phyloP scores from a whole-genome alignment of 2,888 invertebrate species.

The Taenaris catops region DNA sequence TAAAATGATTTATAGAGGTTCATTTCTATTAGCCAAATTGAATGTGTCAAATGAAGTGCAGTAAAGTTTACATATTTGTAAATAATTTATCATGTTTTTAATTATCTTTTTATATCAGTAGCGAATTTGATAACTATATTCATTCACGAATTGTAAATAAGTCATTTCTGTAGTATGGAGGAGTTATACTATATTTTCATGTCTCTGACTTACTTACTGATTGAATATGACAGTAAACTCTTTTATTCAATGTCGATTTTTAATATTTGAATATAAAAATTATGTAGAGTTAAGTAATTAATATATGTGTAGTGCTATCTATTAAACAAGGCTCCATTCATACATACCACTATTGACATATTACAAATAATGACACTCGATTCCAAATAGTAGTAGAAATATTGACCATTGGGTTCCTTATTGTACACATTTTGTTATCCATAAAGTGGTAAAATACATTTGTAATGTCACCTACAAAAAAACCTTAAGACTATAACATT shows the following conservation, averaged over 20 bases:
- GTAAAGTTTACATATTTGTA: conserved; percentile 16
- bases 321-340: conserved; percentile 1
- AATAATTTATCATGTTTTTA: conserved; percentile 16
- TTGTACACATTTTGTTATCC: no score
- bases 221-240: conserved; percentile 13
- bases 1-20: conserved; percentile 20
- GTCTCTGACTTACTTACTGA: conserved; percentile 5
- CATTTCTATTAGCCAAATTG: conserved; percentile 15
- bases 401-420: no score
- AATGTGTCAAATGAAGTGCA: conserved; percentile 11
- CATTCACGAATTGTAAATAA: conserved; percentile 17
- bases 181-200: conserved; percentile 7
- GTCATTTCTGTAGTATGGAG: conserved; percentile 12
- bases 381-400: no score
- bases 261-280: conserved; percentile 13
- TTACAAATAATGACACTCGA: no score
- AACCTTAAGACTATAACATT: no score
- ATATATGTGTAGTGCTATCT: conserved; percentile 12
- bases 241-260: conserved; percentile 14
- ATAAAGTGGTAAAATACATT: no score
- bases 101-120: conserved; percentile 19
- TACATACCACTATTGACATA: neutral
- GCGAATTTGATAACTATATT: conserved; percentile 19
- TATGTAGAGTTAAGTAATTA: conserved; percentile 9
- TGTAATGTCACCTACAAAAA: no score